Base-by-base conservation (phyloP, 2,797 vertebrate genomes). In the Nyctibius grandis region DNA sequence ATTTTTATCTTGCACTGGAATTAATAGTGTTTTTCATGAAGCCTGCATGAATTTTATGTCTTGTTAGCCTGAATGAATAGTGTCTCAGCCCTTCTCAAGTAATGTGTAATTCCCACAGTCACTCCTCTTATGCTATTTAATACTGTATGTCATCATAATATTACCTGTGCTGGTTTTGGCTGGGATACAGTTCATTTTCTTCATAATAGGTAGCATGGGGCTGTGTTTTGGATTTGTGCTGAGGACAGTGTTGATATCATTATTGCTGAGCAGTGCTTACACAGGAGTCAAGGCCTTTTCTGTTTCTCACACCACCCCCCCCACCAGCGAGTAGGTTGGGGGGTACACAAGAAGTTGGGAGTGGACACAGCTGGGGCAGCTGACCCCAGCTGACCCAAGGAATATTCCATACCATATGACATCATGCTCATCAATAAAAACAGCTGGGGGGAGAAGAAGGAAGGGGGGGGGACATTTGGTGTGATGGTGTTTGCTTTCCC, bases 391-490 rank as follows among this genome's bases (percentile, higher is more conserved):
- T 56, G 17, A 47, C 77, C 42, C 12, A 5, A 33, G 29, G 26
- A 12, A 12, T n/a, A 40, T 18, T 17, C 18, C 26, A 45, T 25
- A 8, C 15, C 26, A 45, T 25, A 8, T 8, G 33, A 4, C 0
- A 0, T 45, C 50, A 78, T 23, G 17, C 4, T 79, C n/a, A 47
- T 6, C 11, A 47, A 22, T 33, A 22, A 4, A 42, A 42, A 42
- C 42, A 56, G 23, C 34, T n/a, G 34, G 5, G 4, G 40, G 4
- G 22, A 50, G 25, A 63, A 17, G 57, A 12, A 45, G 18, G 9
- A 33, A 25, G 10, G 17, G 15, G 20, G 10, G 12, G 15, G n/a
- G n/a, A n/a, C 1, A 0, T 60, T 28, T 0, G 3, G n/a, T 63
- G 11, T 33, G 5, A 54, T 5, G 11, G 5, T 0, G 0, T 53